Base-by-base conservation (phyloP, 1,140 invertebrate genomes). In the Solen grandis region DNA sequence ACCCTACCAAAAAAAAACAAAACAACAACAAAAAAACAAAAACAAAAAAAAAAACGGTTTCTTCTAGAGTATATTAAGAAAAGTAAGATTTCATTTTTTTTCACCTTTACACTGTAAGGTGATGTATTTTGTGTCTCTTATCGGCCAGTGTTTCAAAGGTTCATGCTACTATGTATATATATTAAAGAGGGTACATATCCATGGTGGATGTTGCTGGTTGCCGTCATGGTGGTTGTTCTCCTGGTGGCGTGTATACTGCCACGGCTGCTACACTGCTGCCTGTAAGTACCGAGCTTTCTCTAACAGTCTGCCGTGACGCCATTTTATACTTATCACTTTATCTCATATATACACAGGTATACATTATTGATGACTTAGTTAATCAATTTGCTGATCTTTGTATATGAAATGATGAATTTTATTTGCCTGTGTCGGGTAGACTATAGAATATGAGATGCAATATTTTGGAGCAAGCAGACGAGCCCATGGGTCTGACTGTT, bases 181-280 rank as follows among this genome's bases (percentile, higher is more conserved):
- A 38, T 72, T 80, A 63, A 41, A 80, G 77, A 80, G 33, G 77
- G 77, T 2, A 41, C 68, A 0, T 80, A 80, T 36, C 77, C 77
- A 0, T 80, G 77, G 77, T 80, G 77, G 77, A 62, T 80, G 66
- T 35, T 80, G 19, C 41, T 80, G 25, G 41, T 80, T 0, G 68
- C 68, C 38, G 66, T 80, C 22, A 36, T 38, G 27, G 31, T 80
- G 27, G 27, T 80, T 25, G 60, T 80, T 8, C 16, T 80, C 5
- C 5, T 80, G 29, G 68, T 80, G 19, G 69, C 77, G 1, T 80
- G 77, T 65, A 80, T 80, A 27, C 46, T 80, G 19, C 77, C 77
- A 5, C 25, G 68, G n/a, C 55, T 80, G 22, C 57, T 80, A 16
- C 66, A 62, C 19, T 65, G 66, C 54, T 73, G 36, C 38, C 55